Percentiles rank a stretch among this genome's conserved stretches.
Evolutionary conservation across 2,797 vertebrate genomes (phyloP).

Genomic region (Crenuchus spilurus): DNA sequence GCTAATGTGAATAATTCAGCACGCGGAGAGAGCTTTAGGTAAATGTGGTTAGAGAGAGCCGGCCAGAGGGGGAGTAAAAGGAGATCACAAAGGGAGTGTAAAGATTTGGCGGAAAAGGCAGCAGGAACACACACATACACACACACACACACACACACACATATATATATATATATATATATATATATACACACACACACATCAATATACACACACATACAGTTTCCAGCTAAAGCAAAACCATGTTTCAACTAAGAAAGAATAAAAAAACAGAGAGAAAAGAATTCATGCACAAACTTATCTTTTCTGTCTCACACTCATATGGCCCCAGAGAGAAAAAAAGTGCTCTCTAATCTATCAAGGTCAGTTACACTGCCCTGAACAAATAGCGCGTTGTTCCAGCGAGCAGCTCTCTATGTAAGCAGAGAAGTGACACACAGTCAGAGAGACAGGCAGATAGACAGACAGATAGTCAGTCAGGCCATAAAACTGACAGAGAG

Average conservation of each 20-base stretch:
- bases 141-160: background rate
- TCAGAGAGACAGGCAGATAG: conserved; percentile 53
- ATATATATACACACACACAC: background rate
- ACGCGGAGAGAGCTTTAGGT: conserved; percentile 4
- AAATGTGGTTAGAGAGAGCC: conserved; percentile 21
- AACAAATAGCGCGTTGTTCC: conserved; percentile 73
- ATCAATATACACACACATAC: conserved; percentile 25
- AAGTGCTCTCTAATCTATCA: conserved; percentile 78
- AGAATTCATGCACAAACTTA: conserved; percentile 63
- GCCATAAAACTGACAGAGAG: conserved; percentile 41
- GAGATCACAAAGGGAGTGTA: conserved; percentile 48
- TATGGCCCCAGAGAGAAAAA: conserved; percentile 70
- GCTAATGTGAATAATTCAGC: conserved; percentile 59
- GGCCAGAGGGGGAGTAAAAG: background rate
- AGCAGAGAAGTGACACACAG: conserved; percentile 56
- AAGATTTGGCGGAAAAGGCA: conserved; percentile 31
- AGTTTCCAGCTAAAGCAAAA: conserved; percentile 10
- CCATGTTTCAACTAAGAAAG: conserved; percentile 24
- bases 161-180: conserved; percentile 20
- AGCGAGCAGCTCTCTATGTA: conserved; percentile 63
- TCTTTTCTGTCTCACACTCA: conserved; percentile 69
- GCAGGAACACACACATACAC: background rate
- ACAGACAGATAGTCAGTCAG: conserved; percentile 49
- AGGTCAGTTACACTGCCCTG: conserved; percentile 78
- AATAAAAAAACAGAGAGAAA: background rate